Conservation (phyloP, 1,140 invertebrate genomes). For the Lordiphosa clarofinis region DNA sequence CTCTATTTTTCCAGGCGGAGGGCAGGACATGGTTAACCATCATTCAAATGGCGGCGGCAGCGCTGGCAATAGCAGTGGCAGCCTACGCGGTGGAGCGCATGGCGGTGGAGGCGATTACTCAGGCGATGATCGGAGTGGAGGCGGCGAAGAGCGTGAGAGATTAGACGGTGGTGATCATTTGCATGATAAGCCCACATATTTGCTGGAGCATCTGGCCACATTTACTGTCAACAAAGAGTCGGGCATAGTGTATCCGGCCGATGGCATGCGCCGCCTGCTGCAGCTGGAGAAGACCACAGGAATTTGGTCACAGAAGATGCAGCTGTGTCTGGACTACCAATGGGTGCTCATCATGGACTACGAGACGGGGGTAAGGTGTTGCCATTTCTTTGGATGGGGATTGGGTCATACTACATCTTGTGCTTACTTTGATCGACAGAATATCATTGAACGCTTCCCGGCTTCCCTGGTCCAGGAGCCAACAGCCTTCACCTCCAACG, state of each 20-base stretch:
- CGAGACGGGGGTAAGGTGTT: constrained; percentile 92
- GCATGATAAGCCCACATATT: constrained; percentile 87
- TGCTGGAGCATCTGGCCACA: constrained; percentile 98
- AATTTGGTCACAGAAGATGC: constrained; percentile 99
- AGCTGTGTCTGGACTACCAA: constrained; percentile 91
- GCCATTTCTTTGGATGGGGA: rapidly evolving
- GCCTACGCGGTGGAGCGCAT: constrained; percentile 38
- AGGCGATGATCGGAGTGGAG: constrained; percentile 72
- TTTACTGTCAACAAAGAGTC: constrained; percentile 95
- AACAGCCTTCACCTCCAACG: constrained; percentile 97
- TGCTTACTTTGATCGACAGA: constrained; percentile 82
- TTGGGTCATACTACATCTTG: not conserved
- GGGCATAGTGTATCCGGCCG: constrained; percentile 92
- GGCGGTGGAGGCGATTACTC: constrained; percentile 68
- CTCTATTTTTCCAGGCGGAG: constrained; percentile 11
- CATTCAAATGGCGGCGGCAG: constrained; percentile 67
- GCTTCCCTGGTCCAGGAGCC: constrained; percentile 95
- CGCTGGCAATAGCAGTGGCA: constrained; percentile 61
- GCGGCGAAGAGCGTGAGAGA: constrained; percentile 68
- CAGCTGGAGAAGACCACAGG: constrained; percentile 96
- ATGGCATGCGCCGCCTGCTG: constrained; percentile 96
- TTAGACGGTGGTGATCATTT: constrained; percentile 58
- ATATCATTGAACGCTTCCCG: constrained; percentile 97
- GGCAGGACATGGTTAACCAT: constrained; percentile 55
- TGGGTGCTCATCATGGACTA: constrained; percentile 97